Conservation (phyloP, 1,140 invertebrate species). For the Nilaparvata lugens region DNA sequence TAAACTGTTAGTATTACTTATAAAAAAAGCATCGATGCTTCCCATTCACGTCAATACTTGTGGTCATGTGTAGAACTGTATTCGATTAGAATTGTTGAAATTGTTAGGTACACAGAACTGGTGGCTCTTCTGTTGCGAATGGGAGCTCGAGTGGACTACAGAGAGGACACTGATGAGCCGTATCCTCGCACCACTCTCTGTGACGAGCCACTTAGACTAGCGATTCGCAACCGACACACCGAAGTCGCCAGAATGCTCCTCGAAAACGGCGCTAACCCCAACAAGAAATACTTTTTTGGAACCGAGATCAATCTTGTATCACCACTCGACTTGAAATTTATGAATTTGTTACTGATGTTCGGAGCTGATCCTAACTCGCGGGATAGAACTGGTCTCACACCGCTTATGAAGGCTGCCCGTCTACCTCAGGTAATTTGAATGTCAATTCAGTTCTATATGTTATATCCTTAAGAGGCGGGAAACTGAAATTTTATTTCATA, state of each 20-base stretch:
- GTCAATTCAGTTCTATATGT: too few species aligned
- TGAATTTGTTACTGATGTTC: constrained; percentile 71
- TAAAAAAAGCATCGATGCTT: too few species aligned
- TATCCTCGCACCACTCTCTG: constrained; percentile 54
- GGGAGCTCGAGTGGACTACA: constrained; percentile 71
- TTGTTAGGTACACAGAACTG: constrained; percentile 55
- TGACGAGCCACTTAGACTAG: constrained; percentile 71
- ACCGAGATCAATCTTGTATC: constrained; percentile 81
- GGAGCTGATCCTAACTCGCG: constrained; percentile 80
- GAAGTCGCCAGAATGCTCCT: constrained; percentile 49
- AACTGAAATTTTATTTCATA: too few species aligned
- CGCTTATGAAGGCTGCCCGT: constrained; percentile 78
- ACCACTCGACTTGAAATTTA: constrained; percentile 61
- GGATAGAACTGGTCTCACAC: constrained; percentile 72
- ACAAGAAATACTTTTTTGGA: constrained; percentile 79
- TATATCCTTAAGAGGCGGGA: too few species aligned
- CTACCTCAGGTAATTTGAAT: constrained; percentile 57
- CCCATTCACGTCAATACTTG: too few species aligned
- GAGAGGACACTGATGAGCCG: constrained; percentile 46
- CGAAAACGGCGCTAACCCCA: constrained; percentile 64
- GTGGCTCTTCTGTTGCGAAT: constrained; percentile 65
- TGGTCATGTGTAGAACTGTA: too few species aligned
- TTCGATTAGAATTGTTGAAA: too few species aligned
- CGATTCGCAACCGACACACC: constrained; percentile 77
- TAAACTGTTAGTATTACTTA: too few species aligned